phyloP scores from a whole-genome alignment of 30 jellyfish, hydroid and myxozoan genomes.

The Phacellophora camtschatica region DNA sequence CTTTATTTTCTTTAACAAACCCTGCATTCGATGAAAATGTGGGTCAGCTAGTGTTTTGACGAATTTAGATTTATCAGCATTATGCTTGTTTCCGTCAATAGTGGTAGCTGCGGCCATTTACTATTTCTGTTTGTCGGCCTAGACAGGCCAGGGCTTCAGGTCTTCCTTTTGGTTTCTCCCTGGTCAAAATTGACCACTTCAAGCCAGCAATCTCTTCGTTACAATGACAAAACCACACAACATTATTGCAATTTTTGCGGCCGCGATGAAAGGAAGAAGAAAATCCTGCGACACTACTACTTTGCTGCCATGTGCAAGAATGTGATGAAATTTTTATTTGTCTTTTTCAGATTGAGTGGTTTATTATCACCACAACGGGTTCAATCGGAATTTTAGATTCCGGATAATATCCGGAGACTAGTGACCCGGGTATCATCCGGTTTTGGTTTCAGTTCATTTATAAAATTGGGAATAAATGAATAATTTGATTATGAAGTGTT shows the following conservation, averaged over 20 bases:
- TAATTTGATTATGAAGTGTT: too few species aligned
- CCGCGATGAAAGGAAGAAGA: not conserved
- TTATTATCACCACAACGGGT: too few species aligned
- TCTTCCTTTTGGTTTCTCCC: not conserved
- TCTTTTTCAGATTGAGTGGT: too few species aligned
- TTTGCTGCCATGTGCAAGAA: not conserved
- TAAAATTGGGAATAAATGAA: too few species aligned
- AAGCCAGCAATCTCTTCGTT: not conserved
- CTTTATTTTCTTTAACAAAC: constrained; percentile 54
- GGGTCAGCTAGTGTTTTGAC: constrained; percentile 39
- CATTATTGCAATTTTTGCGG: not conserved
- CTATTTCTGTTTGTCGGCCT: not conserved
- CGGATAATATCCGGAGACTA: too few species aligned
- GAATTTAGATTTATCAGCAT: constrained; percentile 18
- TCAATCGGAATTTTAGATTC: too few species aligned
- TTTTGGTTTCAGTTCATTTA: too few species aligned
- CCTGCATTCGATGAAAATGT: constrained; percentile 53
- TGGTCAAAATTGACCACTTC: constrained; percentile 10
- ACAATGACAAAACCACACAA: not conserved
- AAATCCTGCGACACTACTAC: not conserved
- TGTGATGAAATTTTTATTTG: too few species aligned
- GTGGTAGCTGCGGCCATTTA: constrained; percentile 71
- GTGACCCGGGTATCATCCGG: too few species aligned
- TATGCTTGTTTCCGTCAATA: constrained; percentile 43
- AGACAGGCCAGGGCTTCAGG: too few species aligned